Evolutionary conservation across 1,140 invertebrate genomes (phyloP).

Genomic region (Caenorhabditis briggsae): DNA sequence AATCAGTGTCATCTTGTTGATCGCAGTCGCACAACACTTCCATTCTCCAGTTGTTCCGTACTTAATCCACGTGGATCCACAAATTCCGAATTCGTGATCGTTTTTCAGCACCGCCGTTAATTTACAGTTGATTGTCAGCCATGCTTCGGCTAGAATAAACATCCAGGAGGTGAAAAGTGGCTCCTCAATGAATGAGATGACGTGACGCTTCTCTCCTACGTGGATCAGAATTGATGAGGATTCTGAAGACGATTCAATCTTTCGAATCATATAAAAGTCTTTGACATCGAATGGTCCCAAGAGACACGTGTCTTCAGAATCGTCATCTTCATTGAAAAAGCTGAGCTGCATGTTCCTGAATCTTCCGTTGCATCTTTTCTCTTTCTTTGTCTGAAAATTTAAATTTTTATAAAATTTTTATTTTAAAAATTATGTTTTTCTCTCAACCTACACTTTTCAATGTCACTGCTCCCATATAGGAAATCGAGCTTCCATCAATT

Average conservation of each 20-base stretch:
- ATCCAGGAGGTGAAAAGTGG: slow-evolving; percentile 7
- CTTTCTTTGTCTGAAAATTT: slow-evolving; percentile 23
- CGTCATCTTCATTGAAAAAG: slow-evolving; percentile 58
- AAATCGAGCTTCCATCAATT: slow-evolving; percentile 43
- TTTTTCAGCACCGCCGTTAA: background rate
- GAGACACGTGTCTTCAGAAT: background rate
- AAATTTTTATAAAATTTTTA: background rate
- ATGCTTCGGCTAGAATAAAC: background rate
- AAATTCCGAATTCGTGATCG: slow-evolving; percentile 17
- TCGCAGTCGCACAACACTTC: slow-evolving; percentile 14
- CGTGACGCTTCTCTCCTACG: slow-evolving; percentile 9
- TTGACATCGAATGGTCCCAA: slow-evolving; percentile 12
- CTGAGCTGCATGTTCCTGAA: slow-evolving; percentile 51
- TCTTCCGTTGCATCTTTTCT: slow-evolving; percentile 45
- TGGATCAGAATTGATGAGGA: background rate
- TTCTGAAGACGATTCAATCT: background rate
- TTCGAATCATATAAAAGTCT: background rate
- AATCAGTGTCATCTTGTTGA: slow-evolving; percentile 15
- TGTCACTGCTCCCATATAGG: background rate
- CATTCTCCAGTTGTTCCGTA: background rate
- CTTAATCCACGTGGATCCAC: slow-evolving; percentile 32
- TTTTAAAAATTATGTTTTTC: background rate
- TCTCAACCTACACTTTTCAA: background rate
- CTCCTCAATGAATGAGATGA: slow-evolving; percentile 31
- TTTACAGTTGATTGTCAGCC: background rate